Conservation (phyloP, 2,888 invertebrate species). For the Eupithecia exiguata region DNA sequence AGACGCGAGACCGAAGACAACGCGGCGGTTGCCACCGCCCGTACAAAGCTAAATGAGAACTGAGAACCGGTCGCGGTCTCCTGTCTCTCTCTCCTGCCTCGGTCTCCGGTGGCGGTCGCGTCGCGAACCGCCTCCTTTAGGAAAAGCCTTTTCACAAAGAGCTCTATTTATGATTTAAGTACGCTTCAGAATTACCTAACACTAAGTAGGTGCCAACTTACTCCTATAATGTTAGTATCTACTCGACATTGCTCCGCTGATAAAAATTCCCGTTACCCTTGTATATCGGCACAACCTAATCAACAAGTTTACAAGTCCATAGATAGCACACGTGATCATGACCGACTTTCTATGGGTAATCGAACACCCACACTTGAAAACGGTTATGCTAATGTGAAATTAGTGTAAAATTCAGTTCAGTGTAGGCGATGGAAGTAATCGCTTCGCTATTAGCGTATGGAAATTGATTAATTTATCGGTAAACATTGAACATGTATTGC, state of each 20-base stretch:
- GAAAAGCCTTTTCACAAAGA: neutral
- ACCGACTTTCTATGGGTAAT: conserved; percentile 25
- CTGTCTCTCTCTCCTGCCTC: no score
- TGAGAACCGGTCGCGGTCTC: no score
- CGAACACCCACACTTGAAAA: conserved; percentile 18
- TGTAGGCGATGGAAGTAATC: conserved; percentile 31
- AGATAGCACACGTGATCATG: conserved; percentile 26
- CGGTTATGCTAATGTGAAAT: conserved; percentile 34
- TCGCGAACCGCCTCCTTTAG: no score
- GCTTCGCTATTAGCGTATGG: conserved; percentile 32
- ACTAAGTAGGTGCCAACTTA: neutral
- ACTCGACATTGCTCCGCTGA: conserved; percentile 46
- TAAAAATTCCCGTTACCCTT: conserved; percentile 52
- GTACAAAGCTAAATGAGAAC: no score
- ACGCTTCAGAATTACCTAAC: neutral
- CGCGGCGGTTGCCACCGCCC: no score
- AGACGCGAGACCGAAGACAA: no score
- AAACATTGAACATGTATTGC: conserved; percentile 23
- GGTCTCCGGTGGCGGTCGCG: no score
- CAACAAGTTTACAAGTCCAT: conserved; percentile 24
- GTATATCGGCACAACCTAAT: conserved; percentile 20
- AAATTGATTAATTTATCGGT: conserved; percentile 30
- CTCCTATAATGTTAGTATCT: no score
- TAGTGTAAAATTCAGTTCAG: conserved; percentile 26
- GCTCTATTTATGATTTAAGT: neutral